Conservation (phyloP, 1,140 invertebrate species). For the Trichonephila clavipes region DNA sequence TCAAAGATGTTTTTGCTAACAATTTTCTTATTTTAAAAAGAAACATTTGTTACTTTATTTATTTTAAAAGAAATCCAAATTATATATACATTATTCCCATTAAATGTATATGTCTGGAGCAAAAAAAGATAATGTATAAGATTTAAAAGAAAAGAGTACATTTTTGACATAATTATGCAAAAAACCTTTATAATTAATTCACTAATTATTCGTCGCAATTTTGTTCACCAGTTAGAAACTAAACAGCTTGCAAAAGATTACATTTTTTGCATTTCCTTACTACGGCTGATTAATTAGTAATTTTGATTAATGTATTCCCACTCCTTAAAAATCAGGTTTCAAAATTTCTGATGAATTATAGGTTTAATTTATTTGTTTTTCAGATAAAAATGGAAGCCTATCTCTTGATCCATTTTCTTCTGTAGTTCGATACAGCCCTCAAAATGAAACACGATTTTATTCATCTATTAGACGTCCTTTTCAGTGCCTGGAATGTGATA, state of each 20-base stretch:
- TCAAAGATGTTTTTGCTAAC: no score
- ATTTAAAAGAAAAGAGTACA: no score
- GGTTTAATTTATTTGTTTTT: neutral
- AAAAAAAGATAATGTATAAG: no score
- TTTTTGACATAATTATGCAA: no score
- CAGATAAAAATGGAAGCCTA: neutral
- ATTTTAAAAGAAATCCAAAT: no score
- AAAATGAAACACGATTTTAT: neutral
- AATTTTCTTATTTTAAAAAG: no score
- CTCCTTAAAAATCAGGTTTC: neutral
- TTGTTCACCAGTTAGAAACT: neutral
- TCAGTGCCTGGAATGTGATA: constrained; percentile 45
- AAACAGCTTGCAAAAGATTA: neutral
- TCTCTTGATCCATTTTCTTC: neutral
- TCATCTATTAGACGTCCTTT: constrained; percentile 47
- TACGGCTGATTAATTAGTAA: neutral
- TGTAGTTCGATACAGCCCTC: neutral
- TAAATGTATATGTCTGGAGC: no score
- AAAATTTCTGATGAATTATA: neutral
- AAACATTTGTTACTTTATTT: no score
- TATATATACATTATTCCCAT: no score
- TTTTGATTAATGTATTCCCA: neutral
- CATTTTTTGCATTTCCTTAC: neutral
- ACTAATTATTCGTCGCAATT: no score
- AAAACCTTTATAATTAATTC: no score